Percentiles rank a stretch among this genome's conserved stretches.
Conservation (phyloP, 2,797 vertebrate species). For the Diplodus puntazzo region DNA sequence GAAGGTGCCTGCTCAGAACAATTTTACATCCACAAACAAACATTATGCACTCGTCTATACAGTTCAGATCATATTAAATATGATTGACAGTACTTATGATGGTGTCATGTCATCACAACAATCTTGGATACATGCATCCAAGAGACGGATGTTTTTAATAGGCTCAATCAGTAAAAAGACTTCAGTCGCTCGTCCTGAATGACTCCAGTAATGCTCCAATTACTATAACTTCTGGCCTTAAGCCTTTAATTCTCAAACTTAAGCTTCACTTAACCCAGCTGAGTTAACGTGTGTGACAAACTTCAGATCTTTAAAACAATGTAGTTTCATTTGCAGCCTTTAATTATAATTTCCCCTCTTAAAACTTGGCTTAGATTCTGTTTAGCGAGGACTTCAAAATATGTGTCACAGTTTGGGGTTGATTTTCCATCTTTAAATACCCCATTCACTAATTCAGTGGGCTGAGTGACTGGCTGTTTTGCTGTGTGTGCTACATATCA, state of each 20-base stretch:
- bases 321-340: constrained; percentile 34
- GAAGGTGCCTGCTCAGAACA: too few relatives aligned
- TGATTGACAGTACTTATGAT: not conserved
- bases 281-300: not conserved
- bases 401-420: constrained; percentile 40
- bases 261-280: constrained; percentile 16
- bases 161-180: constrained; percentile 17
- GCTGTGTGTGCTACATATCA: constrained; percentile 60
- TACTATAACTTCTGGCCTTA: constrained; percentile 25
- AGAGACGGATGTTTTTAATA: not conserved
- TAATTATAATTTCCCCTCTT: constrained; percentile 11
- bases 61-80: not conserved
- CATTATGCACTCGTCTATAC: not conserved
- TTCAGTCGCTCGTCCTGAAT: constrained; percentile 21
- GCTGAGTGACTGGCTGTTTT: constrained; percentile 31
- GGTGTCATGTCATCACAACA: not conserved
- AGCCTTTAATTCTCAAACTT: constrained; percentile 22
- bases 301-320: constrained; percentile 19
- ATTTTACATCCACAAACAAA: not conserved
- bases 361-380: constrained; percentile 4
- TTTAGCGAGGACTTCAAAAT: constrained; percentile 1
- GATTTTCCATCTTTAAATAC: constrained; percentile 40
- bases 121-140: not conserved
- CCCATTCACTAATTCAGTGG: constrained; percentile 32
- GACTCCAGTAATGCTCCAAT: not conserved